Conservation (phyloP, 2,888 invertebrate species). For the Dastarcus helophoroides region DNA sequence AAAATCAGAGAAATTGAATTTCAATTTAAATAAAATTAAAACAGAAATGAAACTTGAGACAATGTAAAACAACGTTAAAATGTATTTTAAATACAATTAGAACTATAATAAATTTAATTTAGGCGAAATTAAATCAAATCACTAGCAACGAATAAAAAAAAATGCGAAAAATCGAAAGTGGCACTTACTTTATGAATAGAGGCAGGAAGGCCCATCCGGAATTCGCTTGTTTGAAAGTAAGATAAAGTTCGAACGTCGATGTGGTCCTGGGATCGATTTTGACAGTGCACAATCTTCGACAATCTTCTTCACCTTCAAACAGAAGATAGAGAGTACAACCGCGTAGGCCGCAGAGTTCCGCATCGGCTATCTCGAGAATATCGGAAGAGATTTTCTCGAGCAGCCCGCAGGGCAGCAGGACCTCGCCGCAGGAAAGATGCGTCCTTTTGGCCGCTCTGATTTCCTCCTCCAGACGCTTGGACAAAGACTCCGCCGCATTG, state of each 20-base stretch:
- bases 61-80: too few relatives aligned
- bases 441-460: constrained; percentile 70
- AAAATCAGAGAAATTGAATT: too few relatives aligned
- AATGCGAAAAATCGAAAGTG: too few relatives aligned
- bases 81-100: too few relatives aligned
- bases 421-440: constrained; percentile 73
- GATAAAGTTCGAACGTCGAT: constrained; percentile 81
- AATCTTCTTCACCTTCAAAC: constrained; percentile 60
- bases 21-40: too few relatives aligned
- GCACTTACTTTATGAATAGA: constrained; percentile 79
- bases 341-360: constrained; percentile 79
- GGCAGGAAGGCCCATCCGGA: constrained; percentile 81
- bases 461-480: constrained; percentile 65
- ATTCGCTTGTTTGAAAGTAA: constrained; percentile 77
- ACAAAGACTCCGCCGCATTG: constrained; percentile 57
- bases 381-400: constrained; percentile 68
- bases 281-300: constrained; percentile 66
- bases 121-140: too few relatives aligned
- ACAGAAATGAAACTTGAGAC: too few relatives aligned
- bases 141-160: too few relatives aligned
- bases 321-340: constrained; percentile 77
- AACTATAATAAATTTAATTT: too few relatives aligned
- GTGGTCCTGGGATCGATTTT: constrained; percentile 79
- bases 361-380: constrained; percentile 69
- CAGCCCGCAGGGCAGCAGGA: constrained; percentile 72